Percentiles rank a stretch among this genome's conserved stretches.
phyloP scores from a whole-genome alignment of 2,113 vertebrate genomes.

The Dermatemys mawii region DNA sequence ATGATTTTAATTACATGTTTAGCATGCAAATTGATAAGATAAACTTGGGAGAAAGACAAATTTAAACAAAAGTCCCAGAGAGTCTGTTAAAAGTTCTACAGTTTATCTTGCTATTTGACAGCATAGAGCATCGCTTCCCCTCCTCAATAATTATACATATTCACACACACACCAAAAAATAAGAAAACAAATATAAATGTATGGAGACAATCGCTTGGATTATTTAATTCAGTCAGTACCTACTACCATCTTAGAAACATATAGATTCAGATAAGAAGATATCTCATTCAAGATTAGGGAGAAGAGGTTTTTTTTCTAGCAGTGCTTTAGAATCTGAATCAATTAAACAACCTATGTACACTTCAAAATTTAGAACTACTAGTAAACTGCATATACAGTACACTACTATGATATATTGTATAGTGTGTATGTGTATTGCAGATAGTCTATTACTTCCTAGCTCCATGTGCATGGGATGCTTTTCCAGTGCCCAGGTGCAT shows the following conservation, averaged over 20 bases:
- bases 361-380: background rate
- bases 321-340: background rate
- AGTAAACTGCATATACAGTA: background rate
- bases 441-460: background rate
- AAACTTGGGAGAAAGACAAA: background rate
- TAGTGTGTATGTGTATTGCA: background rate
- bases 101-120: background rate
- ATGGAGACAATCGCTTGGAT: background rate
- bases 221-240: background rate
- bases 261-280: background rate
- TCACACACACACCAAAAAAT: background rate
- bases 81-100: background rate
- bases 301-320: background rate
- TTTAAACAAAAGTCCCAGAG: background rate
- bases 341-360: background rate
- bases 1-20: constrained; percentile 30
- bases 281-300: background rate
- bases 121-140: rapidly evolving
- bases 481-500: background rate
- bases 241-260: background rate
- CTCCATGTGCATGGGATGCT: background rate
- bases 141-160: background rate
- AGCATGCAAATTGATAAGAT: constrained; percentile 21
- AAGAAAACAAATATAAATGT: background rate
- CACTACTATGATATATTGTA: background rate